Base-by-base conservation (phyloP, 92 coral and sea anemone genomes). In the Zoanthus sociatus region DNA sequence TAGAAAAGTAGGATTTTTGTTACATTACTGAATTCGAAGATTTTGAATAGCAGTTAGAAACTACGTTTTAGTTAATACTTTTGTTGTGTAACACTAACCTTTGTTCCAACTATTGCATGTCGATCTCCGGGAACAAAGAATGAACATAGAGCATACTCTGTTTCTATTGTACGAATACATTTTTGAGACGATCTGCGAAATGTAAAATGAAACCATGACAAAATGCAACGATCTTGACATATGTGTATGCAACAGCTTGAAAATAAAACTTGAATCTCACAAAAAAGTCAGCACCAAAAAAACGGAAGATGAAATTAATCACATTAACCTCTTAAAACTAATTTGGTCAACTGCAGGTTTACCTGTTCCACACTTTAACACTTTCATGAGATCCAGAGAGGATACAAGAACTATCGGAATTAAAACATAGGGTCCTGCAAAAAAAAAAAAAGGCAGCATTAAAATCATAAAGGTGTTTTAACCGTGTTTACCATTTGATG, bases 351-450 rank as follows among this genome's bases (percentile, higher is more conserved):
- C 0, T 50, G 55, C 1, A 5, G 11, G 0, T 1, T 3, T 84
- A 97, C 99, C 99, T 97, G 90, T 97, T 97, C 99, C 99, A 97
- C 7, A 97, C 84, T 90, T 97, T 97, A 21, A 97, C 77, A 73
- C 95, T 88, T 84, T 97, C 99, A 42, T 94, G 98, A 2, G 99
- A 90, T 48, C 99, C 99, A 78, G 99, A 97, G 60, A 97, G 68
- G 9, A 97, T 82, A 83, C 98, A 95, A 77, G 96, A 92, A 31
- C 91, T 95, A 89, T 97, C 98, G 0, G 98, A 93, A 79, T 93
- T 95, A 56, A 97, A 93, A 83, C 95, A 95, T 66, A 97, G 78
- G 26, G 99, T 97, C 75, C 98, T 95, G 73, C 32, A 42, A 12
- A 45, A 47, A 18, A 75, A 7, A 77, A 37, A 32, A 71, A 82